Evolutionary conservation across 2,888 invertebrate genomes (phyloP).

Genomic region (Hypolimnas misippus): DNA sequence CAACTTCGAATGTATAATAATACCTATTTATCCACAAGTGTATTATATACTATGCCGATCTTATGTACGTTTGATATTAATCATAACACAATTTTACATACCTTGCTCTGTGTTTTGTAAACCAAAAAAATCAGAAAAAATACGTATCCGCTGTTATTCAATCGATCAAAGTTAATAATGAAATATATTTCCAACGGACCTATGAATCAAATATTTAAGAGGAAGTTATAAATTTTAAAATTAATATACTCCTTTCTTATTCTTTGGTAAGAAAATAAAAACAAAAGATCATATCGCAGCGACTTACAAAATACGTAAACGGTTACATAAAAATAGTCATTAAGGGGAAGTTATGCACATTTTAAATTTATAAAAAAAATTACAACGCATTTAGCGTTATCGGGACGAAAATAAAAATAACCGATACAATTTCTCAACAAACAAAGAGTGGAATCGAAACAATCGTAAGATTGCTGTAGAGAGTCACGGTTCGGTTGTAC

Average conservation of each 20-base stretch:
- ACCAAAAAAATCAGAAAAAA: no score
- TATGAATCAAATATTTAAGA: no score
- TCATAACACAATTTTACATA: neutral
- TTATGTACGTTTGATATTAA: constrained; percentile 3
- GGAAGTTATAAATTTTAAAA: no score
- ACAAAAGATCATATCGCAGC: no score
- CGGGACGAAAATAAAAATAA: constrained; percentile 22
- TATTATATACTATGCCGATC: neutral
- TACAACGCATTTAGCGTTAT: neutral
- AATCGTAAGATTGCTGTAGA: constrained; percentile 51
- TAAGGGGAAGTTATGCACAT: neutral
- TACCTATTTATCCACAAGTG: constrained; percentile 55
- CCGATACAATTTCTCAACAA: constrained; percentile 46
- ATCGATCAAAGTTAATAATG: no score
- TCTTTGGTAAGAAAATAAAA: no score
- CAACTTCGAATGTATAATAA: constrained; percentile 59
- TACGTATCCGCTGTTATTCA: no score
- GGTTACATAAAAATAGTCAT: neutral
- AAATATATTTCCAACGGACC: no score
- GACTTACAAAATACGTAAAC: no score
- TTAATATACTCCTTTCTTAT: no score
- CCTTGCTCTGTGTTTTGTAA: neutral
- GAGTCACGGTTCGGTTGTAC: constrained; percentile 55
- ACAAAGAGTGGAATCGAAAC: constrained; percentile 46
- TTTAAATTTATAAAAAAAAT: neutral